These are phyloP conservation scores for Nemotelus pantherinus DNA, from an alignment of 2,888 invertebrate genomes.

Conservation along the genomic window DNA sequence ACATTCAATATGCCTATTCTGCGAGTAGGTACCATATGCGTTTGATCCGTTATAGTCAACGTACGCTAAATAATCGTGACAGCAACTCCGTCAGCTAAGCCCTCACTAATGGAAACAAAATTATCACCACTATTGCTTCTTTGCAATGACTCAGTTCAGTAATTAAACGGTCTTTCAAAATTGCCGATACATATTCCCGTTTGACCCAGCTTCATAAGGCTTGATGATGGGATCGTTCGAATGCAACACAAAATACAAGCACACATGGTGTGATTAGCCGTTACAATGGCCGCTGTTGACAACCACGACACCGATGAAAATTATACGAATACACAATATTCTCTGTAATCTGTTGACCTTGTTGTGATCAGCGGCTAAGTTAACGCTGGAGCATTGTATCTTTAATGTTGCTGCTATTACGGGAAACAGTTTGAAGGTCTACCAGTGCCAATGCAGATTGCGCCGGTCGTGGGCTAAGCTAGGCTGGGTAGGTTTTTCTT, in stretches of 20 bases:
- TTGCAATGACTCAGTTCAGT: not conserved
- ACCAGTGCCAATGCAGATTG: not conserved
- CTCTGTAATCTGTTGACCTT: slow-evolving; percentile 19
- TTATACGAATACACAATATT: not conserved
- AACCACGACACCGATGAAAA: too few species aligned
- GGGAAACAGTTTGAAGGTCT: slow-evolving; percentile 26
- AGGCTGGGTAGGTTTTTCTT: slow-evolving; percentile 1
- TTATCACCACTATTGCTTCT: not conserved
- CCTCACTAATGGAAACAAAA: not conserved
- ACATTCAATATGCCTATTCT: not conserved
- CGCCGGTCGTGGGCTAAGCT: not conserved
- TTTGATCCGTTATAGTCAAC: slow-evolving; percentile 23
- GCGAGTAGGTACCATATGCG: not conserved
- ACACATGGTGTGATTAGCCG: too few species aligned
- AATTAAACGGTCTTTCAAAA: not conserved
- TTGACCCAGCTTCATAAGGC: too few species aligned
- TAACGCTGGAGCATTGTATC: slow-evolving; percentile 21
- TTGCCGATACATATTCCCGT: too few species aligned
- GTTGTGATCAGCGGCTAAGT: slow-evolving; percentile 5
- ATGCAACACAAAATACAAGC: too few species aligned
- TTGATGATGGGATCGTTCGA: too few species aligned
- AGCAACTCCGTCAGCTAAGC: not conserved
- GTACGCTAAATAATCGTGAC: slow-evolving; percentile 19
- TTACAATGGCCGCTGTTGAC: too few species aligned
- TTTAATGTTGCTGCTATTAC: slow-evolving; percentile 19